phyloP scores from a whole-genome alignment of 2,888 invertebrate species.

The Dorcus parallelipipedus region DNA sequence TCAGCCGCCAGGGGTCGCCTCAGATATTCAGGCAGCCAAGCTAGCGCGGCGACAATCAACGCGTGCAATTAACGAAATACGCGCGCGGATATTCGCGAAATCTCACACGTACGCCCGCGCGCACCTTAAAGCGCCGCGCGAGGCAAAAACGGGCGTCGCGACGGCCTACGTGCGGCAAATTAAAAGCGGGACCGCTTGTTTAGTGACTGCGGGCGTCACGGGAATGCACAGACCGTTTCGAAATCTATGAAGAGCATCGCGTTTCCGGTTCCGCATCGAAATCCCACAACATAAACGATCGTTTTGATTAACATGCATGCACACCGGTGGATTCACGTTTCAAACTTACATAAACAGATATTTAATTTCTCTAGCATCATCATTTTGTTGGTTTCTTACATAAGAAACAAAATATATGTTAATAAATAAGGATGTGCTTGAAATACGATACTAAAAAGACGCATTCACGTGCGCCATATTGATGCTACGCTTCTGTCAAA shows the following conservation, averaged over 20 bases:
- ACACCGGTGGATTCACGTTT: slow-evolving; percentile 7
- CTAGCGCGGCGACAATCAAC: slow-evolving; percentile 24
- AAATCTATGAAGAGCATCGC: slow-evolving; percentile 28
- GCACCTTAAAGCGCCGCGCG: background rate
- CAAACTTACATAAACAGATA: no score
- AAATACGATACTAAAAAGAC: no score
- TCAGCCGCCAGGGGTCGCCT: slow-evolving; percentile 9
- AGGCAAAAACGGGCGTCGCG: slow-evolving; percentile 3
- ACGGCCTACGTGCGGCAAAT: slow-evolving; percentile 17
- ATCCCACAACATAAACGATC: slow-evolving; percentile 30
- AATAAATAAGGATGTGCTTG: no score
- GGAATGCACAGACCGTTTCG: slow-evolving; percentile 32
- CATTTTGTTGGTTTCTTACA: no score
- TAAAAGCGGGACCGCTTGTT: slow-evolving; percentile 17
- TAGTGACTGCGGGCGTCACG: slow-evolving; percentile 30
- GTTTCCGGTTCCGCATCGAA: slow-evolving; percentile 25
- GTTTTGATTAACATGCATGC: slow-evolving; percentile 29
- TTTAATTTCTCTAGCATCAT: no score
- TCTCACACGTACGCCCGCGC: slow-evolving; percentile 18
- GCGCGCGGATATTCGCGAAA: slow-evolving; percentile 21
- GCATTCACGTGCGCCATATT: no score
- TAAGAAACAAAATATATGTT: no score
- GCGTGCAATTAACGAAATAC: slow-evolving; percentile 27
- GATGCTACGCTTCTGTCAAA: no score
- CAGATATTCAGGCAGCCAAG: slow-evolving; percentile 18